A percentile compares a stretch with the other conserved stretches of the same genome.
phyloP scores from a whole-genome alignment of 2,888 invertebrate species.

The Agrochola litura region DNA sequence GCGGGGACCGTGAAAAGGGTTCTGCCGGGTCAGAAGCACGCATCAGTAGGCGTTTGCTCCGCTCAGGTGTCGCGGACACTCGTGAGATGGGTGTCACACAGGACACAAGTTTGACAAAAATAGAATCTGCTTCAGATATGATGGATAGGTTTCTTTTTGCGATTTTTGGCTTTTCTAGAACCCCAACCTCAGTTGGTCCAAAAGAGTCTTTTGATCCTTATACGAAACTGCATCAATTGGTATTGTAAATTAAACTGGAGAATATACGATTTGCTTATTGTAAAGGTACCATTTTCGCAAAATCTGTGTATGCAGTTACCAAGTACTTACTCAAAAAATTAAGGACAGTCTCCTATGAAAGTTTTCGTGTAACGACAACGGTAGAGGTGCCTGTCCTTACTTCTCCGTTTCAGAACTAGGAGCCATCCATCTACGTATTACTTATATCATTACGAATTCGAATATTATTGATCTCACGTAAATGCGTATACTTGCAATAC shows the following conservation, averaged over 20 bases:
- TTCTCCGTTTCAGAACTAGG: not conserved
- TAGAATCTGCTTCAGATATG: not conserved
- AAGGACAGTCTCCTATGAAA: not conserved
- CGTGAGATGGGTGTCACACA: slow-evolving; percentile 14
- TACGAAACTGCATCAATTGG: too few species aligned
- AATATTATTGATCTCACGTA: not conserved
- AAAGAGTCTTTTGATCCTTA: not conserved
- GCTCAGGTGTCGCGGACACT: slow-evolving; percentile 45
- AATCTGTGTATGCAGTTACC: not conserved
- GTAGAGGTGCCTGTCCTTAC: too few species aligned
- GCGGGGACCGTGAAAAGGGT: slow-evolving; percentile 56
- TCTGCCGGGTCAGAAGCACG: slow-evolving; percentile 39
- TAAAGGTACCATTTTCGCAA: not conserved
- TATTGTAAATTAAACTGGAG: not conserved
- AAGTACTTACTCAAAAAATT: too few species aligned
- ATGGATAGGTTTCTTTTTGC: not conserved
- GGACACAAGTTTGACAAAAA: not conserved
- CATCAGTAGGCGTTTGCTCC: slow-evolving; percentile 27
- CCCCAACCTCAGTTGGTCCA: not conserved
- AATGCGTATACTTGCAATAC: not conserved
- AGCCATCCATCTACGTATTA: not conserved
- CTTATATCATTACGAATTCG: not conserved
- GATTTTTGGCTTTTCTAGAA: not conserved
- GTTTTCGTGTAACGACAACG: not conserved
- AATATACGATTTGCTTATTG: not conserved